Evolutionary conservation across 1,140 invertebrate species (phyloP), one percentile per base, ranked within the genome.

Genomic region (Drosophila neocordata): DNA sequence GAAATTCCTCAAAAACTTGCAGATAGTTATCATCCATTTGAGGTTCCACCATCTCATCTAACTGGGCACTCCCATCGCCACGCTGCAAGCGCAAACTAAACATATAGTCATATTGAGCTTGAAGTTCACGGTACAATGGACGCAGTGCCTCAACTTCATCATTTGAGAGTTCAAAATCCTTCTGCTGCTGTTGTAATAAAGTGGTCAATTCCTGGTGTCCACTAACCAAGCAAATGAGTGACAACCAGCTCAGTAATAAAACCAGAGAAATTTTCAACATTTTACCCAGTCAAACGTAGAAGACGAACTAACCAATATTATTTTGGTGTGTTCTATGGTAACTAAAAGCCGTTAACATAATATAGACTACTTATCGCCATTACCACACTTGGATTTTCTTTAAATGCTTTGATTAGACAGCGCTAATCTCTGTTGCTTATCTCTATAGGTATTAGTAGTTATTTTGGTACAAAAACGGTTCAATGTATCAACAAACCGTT

Each of bases 61-160:
- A 7, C 7, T 55, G 66, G 1, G 41, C 65, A 37, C 80, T 80
- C 2, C 80, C 85, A 77, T 89, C 80, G 13, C 66, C 53, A 4
- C 24, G 15, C 65, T 89, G 73, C 13, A 82, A 3, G 13, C 57
- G 52, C 37, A 72, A 35, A 11, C 53, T 74, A 15, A 69, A 68
- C 13, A 91, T 35, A 20, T 79, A 90, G 51, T 91, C 75, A 48
- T 81, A 76, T 35, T 91, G 89, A 2, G 48, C 24, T 57, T 91
- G 89, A 15, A 91, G 59, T 27, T 91, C 85, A 0, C 56, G 37
- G 55, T 75, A 91, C 0, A 91, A 52, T 1, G 89, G 89, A 55
- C 73, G 70, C 60, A 91, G 18, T 0, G 75, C 77, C 18, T 75
- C 73, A 31, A 79, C 68, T 57, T 91, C 89, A 3, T 67, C 63